Percentiles rank a stretch among this genome's conserved stretches.
phyloP scores from a whole-genome alignment of 2,888 invertebrate genomes.

The Xiphydria camelus region DNA sequence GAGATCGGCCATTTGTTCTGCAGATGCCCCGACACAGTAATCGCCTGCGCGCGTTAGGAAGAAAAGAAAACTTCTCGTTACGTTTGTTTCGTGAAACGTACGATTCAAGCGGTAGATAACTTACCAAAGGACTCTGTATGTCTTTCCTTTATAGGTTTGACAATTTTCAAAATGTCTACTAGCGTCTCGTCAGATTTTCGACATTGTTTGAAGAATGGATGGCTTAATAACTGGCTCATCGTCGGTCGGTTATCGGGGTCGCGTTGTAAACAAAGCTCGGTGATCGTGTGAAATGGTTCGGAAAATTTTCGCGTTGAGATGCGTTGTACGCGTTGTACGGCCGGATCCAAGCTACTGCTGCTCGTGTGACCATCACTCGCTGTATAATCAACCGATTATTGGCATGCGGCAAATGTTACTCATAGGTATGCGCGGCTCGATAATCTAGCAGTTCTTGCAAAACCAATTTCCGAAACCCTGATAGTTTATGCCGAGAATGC shows the following conservation, averaged over 20 bases:
- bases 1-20: constrained; percentile 65
- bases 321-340: constrained; percentile 22
- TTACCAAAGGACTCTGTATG: constrained; percentile 61
- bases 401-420: no score
- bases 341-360: constrained; percentile 22
- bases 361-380: constrained; percentile 25
- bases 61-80: no score
- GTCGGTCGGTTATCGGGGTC: constrained; percentile 73
- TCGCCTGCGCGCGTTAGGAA: constrained; percentile 69
- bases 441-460: no score
- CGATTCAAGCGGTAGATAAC: no score
- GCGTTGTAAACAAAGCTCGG: constrained; percentile 72
- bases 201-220: constrained; percentile 78
- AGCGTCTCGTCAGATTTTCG: constrained; percentile 63
- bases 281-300: constrained; percentile 77
- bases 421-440: no score
- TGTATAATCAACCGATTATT: constrained; percentile 5
- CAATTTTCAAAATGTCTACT: constrained; percentile 69
- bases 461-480: no score
- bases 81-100: no score
- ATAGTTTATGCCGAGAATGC: no score
- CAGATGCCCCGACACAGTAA: constrained; percentile 64
- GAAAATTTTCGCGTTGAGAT: constrained; percentile 65
- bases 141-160: constrained; percentile 68
- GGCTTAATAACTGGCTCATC: constrained; percentile 70